Conservation (phyloP, 2,797 vertebrate genomes). For the Megalops cyprinoides region DNA sequence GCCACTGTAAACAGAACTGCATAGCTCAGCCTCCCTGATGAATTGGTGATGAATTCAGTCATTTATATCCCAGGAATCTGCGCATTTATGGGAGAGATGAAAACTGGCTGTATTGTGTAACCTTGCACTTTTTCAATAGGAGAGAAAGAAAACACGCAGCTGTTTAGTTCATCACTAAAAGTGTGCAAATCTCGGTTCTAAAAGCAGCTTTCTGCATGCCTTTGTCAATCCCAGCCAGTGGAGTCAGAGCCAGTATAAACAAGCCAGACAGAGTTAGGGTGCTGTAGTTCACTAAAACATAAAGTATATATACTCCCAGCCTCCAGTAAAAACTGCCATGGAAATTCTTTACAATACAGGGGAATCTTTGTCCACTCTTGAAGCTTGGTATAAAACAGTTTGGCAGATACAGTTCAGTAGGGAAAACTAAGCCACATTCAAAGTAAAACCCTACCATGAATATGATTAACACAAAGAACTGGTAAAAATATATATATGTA, state of each 20-base stretch:
- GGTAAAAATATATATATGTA: too few species aligned
- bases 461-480: too few species aligned
- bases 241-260: conserved; percentile 86
- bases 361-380: conserved; percentile 76
- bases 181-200: conserved; percentile 88
- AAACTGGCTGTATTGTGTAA: conserved; percentile 91
- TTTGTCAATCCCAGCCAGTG: conserved; percentile 72
- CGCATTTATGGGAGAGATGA: conserved; percentile 74
- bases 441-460: conserved; percentile 38
- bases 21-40: conserved; percentile 97
- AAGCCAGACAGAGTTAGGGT: conserved; percentile 75
- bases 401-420: conserved; percentile 64
- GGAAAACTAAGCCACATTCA: conserved; percentile 67
- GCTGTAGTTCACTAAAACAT: conserved; percentile 81
- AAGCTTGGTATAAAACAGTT: conserved; percentile 74
- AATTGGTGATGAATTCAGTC: conserved; percentile 99
- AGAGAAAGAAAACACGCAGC: conserved; percentile 90
- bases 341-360: conserved; percentile 80
- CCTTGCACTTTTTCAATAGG: conserved; percentile 86
- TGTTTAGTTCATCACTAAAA: conserved; percentile 90
- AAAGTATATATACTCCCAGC: conserved; percentile 73
- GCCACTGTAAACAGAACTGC: conserved; percentile 99
- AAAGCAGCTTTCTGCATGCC: conserved; percentile 81
- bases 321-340: conserved; percentile 81
- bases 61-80: conserved; percentile 83